A percentile compares a stretch with the other conserved stretches of the same genome.
Evolutionary conservation across 2,888 invertebrate species (phyloP).

Genomic region (Meteorus colon): DNA sequence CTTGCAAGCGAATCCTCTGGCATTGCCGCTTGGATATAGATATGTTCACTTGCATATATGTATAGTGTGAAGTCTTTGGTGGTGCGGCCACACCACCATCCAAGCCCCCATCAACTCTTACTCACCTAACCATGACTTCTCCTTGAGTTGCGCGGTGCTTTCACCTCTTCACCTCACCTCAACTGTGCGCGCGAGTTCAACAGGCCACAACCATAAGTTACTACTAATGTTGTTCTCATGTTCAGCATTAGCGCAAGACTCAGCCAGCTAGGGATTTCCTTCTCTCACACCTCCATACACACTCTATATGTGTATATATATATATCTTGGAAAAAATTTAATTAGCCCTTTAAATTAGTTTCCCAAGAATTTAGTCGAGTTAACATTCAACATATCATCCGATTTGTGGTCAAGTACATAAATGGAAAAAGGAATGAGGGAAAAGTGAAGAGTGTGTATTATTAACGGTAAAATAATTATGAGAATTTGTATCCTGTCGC

Average conservation of each 20-base stretch:
- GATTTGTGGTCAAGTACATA: neutral
- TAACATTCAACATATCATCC: neutral
- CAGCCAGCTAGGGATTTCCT: slow-evolving; percentile 45
- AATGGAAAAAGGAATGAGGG: neutral
- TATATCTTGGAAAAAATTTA: slow-evolving; percentile 52
- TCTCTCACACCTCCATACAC: slow-evolving; percentile 11
- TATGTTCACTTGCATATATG: neutral
- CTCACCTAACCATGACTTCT: slow-evolving; percentile 20
- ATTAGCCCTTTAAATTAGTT: slow-evolving; percentile 46
- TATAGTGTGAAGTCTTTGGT: slow-evolving; percentile 15
- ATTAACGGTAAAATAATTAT: too few relatives aligned
- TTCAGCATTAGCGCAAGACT: slow-evolving; percentile 53
- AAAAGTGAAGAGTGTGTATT: neutral
- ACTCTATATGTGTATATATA: neutral
- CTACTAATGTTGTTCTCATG: slow-evolving; percentile 72
- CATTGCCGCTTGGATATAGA: slow-evolving; percentile 16
- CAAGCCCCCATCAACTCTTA: slow-evolving; percentile 25
- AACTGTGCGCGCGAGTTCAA: slow-evolving; percentile 39
- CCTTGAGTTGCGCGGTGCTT: slow-evolving; percentile 38
- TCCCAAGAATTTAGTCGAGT: neutral
- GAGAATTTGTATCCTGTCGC: too few relatives aligned
- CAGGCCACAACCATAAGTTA: slow-evolving; percentile 71
- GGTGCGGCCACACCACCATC: slow-evolving; percentile 33
- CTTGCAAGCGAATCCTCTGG: slow-evolving; percentile 47
- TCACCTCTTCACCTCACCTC: slow-evolving; percentile 39